A percentile compares a stretch with the other conserved stretches of the same genome.
These are phyloP conservation scores for Heliocidaris tuberculata DNA, from an alignment of 35 echinoderm and acorn worm genomes.

Conservation along the genomic window DNA sequence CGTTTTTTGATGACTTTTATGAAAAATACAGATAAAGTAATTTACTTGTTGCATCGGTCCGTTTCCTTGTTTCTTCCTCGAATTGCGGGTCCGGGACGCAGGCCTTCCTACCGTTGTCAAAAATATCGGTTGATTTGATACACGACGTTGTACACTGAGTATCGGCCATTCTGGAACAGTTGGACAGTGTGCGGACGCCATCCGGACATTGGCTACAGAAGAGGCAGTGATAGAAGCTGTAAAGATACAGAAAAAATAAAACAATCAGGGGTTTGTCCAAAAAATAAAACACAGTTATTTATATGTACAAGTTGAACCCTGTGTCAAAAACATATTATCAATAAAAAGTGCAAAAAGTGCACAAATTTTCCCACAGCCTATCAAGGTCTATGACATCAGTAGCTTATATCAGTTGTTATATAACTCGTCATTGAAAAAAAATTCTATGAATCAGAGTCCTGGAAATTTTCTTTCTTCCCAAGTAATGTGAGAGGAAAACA, in stretches of 20 bases:
- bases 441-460: too few relatives aligned
- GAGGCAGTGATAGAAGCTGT: neutral
- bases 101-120: neutral
- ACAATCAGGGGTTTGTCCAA: too few relatives aligned
- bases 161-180: neutral
- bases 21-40: neutral
- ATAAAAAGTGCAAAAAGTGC: too few relatives aligned
- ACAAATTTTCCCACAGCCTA: too few relatives aligned
- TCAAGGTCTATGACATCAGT: too few relatives aligned
- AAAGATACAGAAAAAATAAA: neutral
- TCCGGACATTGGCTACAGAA: neutral
- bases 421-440: too few relatives aligned
- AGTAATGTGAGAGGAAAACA: too few relatives aligned
- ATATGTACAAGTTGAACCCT: too few relatives aligned
- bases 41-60: neutral
- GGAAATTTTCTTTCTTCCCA: too few relatives aligned
- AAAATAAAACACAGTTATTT: too few relatives aligned
- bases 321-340: too few relatives aligned
- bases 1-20: neutral
- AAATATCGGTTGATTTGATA: neutral
- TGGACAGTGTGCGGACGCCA: neutral
- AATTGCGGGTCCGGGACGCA: neutral
- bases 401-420: too few relatives aligned
- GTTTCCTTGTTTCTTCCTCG: neutral
- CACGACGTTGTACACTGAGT: neutral